A percentile compares a stretch with the other conserved stretches of the same genome.
phyloP scores from a whole-genome alignment of 2,113 vertebrate genomes.

The Oryzias woworae region DNA sequence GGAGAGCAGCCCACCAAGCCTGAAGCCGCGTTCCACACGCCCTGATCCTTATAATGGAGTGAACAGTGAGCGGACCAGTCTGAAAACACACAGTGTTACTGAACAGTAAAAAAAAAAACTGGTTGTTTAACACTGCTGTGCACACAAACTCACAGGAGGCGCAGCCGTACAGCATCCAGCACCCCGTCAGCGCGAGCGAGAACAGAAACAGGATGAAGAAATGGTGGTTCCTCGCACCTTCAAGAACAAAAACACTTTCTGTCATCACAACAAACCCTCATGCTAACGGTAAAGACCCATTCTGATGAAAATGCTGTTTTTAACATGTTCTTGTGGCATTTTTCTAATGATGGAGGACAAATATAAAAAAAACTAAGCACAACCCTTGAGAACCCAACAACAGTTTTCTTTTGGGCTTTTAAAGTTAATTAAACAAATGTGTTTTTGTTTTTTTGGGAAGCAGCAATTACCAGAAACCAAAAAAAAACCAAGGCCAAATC shows the following conservation, averaged over 20 bases:
- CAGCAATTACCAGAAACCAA: too few relatives aligned
- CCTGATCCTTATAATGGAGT: conserved; percentile 75
- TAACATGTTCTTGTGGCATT: too few relatives aligned
- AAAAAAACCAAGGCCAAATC: too few relatives aligned
- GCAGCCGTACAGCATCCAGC: conserved; percentile 84
- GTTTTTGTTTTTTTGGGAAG: too few relatives aligned
- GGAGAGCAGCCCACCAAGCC: conserved; percentile 83
- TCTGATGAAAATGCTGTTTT: too few relatives aligned
- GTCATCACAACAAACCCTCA: too few relatives aligned
- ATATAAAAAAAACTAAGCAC: too few relatives aligned
- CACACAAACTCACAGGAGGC: conserved; percentile 82
- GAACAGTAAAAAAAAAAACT: neutral
- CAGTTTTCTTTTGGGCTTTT: too few relatives aligned
- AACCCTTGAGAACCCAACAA: too few relatives aligned
- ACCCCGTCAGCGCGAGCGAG: conserved; percentile 75
- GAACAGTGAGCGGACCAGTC: conserved; percentile 86
- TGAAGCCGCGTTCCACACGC: conserved; percentile 76
- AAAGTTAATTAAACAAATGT: too few relatives aligned
- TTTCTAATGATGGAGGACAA: too few relatives aligned
- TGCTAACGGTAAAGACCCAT: too few relatives aligned
- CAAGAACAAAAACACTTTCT: neutral
- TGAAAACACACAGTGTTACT: conserved; percentile 43
- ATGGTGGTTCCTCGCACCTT: conserved; percentile 90
- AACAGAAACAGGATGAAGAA: conserved; percentile 87
- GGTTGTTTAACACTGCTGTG: fast-evolving